phyloP scores from a whole-genome alignment of 2,888 invertebrate genomes.

The Mesopsocus fuscifrons region DNA sequence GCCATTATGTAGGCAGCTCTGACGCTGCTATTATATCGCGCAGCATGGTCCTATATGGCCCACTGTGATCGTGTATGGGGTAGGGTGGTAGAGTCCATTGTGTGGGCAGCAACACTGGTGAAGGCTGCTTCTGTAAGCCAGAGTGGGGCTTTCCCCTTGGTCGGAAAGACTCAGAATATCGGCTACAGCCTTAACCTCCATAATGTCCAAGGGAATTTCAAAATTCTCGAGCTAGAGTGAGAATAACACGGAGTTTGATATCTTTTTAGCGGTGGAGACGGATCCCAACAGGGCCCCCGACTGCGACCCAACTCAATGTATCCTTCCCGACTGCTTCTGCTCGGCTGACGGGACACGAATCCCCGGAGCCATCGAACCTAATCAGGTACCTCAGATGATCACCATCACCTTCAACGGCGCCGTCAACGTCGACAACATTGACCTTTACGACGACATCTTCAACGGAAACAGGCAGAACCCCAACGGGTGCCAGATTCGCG shows the following conservation, averaged over 20 bases:
- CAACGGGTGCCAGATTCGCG: constrained; percentile 74
- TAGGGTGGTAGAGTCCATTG: too few species aligned
- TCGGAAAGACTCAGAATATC: too few species aligned
- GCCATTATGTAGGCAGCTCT: too few species aligned
- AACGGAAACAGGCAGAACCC: constrained; percentile 70
- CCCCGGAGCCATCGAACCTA: constrained; percentile 63
- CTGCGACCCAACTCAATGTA: constrained; percentile 76
- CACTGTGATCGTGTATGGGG: too few species aligned
- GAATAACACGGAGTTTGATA: too few species aligned
- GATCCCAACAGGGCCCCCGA: constrained; percentile 86
- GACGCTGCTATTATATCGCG: too few species aligned
- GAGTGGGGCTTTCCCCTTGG: too few species aligned
- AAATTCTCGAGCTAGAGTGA: neutral
- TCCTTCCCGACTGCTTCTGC: constrained; percentile 81
- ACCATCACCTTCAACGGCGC: constrained; percentile 86
- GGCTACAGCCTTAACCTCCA: neutral
- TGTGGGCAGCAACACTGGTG: too few species aligned
- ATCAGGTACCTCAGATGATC: constrained; percentile 83
- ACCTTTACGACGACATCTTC: constrained; percentile 77
- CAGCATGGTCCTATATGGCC: too few species aligned
- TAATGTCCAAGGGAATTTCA: neutral
- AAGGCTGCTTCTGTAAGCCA: too few species aligned
- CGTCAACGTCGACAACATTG: constrained; percentile 81
- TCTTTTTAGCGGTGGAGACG: constrained; percentile 55
- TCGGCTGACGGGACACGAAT: constrained; percentile 82